Evolutionary conservation across 2,888 invertebrate species (phyloP).

Genomic region (Zygogramma bicolorata): DNA sequence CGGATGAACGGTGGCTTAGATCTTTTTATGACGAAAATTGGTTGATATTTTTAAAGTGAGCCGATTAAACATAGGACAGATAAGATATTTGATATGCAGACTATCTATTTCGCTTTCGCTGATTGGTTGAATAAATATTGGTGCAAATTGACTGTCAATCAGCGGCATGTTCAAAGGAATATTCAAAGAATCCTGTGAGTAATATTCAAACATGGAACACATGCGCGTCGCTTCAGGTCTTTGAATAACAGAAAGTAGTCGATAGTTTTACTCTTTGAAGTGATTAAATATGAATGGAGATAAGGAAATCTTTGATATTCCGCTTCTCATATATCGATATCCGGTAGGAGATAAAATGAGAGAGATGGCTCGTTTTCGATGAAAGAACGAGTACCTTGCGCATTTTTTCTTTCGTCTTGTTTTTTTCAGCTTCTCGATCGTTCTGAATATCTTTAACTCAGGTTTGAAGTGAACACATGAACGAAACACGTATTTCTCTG

Average conservation of each 20-base stretch:
- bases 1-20: neutral
- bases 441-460: neutral
- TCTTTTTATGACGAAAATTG: neutral
- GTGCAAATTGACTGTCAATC: constrained; percentile 36
- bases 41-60: neutral
- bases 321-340: neutral
- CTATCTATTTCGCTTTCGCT: constrained; percentile 35
- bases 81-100: neutral
- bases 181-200: constrained; percentile 20
- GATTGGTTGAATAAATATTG: constrained; percentile 47
- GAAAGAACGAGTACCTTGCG: too few species aligned
- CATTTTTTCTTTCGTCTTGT: too few species aligned
- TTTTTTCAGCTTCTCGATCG: too few species aligned
- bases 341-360: neutral
- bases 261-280: neutral
- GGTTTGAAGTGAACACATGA: neutral
- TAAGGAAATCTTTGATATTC: neutral
- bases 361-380: neutral
- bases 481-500: too few species aligned
- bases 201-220: neutral
- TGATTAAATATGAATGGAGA: neutral
- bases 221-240: neutral
- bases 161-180: constrained; percentile 34
- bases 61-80: neutral
- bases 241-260: neutral